A percentile compares a stretch with the other conserved stretches of the same genome.
These are phyloP conservation scores for Saturnia pavonia DNA, from an alignment of 2,888 invertebrate genomes.

Conservation along the genomic window DNA sequence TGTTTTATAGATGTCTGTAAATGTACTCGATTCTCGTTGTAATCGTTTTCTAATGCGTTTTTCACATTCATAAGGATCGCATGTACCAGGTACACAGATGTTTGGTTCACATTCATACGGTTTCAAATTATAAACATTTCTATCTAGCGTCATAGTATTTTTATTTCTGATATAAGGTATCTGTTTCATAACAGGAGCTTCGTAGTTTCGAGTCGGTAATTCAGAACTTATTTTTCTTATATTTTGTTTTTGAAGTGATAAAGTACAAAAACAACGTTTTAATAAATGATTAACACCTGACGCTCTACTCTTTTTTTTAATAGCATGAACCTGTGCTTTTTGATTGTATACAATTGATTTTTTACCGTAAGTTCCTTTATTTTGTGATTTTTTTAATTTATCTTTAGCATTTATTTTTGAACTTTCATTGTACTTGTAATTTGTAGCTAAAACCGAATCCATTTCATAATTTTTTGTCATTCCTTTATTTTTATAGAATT, in stretches of 20 bases:
- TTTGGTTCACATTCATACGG: constrained; percentile 37
- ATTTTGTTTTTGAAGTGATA: constrained; percentile 37
- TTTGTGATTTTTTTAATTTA: neutral
- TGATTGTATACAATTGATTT: constrained; percentile 18
- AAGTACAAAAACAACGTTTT: constrained; percentile 46
- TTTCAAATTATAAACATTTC: constrained; percentile 20
- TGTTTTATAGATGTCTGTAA: constrained; percentile 3
- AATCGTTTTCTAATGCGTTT: constrained; percentile 28
- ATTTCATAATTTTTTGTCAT: neutral
- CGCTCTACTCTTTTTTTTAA: constrained; percentile 25
- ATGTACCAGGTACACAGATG: constrained; percentile 34
- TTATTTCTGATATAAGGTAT: constrained; percentile 19
- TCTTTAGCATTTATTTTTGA: neutral
- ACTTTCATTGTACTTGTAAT: constrained; percentile 1
- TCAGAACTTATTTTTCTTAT: neutral
- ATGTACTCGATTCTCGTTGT: constrained; percentile 13
- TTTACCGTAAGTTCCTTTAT: neutral
- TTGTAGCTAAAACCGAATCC: neutral
- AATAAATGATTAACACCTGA: constrained; percentile 28
- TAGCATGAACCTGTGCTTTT: constrained; percentile 24
- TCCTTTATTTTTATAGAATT: constrained; percentile 40
- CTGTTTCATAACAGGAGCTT: constrained; percentile 16
- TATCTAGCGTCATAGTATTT: constrained; percentile 22
- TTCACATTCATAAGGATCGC: constrained; percentile 41
- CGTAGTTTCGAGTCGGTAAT: constrained; percentile 17